Conservation (phyloP, 2,113 vertebrate species). For the Albula glossodonta region DNA sequence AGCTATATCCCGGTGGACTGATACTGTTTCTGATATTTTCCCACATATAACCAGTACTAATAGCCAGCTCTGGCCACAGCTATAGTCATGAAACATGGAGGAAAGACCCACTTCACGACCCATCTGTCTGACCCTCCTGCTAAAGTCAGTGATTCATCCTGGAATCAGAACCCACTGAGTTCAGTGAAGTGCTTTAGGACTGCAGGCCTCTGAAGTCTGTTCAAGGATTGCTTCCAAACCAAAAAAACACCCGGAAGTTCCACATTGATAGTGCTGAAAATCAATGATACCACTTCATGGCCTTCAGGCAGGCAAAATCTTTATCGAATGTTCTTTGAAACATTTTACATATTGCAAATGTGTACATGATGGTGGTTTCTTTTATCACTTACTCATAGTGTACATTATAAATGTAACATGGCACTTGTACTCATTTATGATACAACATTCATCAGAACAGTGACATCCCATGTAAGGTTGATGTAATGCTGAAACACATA, state of each 20-base stretch:
- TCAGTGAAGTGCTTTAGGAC: slow-evolving; percentile 41
- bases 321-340: too few species aligned
- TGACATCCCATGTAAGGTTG: too few species aligned
- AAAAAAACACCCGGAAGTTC: slow-evolving; percentile 67
- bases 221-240: slow-evolving; percentile 61
- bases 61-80: slow-evolving; percentile 38
- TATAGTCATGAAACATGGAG: background rate
- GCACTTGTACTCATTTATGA: too few species aligned
- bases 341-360: too few species aligned
- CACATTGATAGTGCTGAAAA: slow-evolving; percentile 55
- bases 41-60: slow-evolving; percentile 5
- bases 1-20: slow-evolving; percentile 34
- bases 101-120: too few species aligned
- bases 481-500: too few species aligned
- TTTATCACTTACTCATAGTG: too few species aligned
- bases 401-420: too few species aligned
- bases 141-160: background rate
- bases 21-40: background rate
- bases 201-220: slow-evolving; percentile 55
- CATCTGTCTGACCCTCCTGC: background rate
- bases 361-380: too few species aligned
- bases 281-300: slow-evolving; percentile 70
- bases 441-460: too few species aligned
- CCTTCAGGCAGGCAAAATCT: slow-evolving; percentile 44
- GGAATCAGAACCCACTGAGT: slow-evolving; percentile 35